Evolutionary conservation across 2,113 vertebrate species (phyloP).

Genomic region (Pseudonaja textilis): DNA sequence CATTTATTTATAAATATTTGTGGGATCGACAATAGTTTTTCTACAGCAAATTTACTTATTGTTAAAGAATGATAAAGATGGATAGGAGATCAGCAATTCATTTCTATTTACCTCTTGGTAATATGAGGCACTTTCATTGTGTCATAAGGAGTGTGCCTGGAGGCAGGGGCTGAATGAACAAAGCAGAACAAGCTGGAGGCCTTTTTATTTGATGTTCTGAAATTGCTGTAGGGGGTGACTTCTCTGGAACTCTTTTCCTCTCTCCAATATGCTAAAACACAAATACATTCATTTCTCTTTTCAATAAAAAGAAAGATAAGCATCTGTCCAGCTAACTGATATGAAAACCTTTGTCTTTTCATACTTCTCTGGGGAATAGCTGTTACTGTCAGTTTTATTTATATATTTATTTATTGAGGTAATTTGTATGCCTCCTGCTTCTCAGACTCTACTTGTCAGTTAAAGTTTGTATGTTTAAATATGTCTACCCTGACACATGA

Average conservation of each 20-base stretch:
- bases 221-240: conserved; percentile 70
- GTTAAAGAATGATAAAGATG: neutral
- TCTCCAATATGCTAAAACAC: conserved; percentile 36
- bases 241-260: conserved; percentile 60
- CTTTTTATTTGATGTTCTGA: conserved; percentile 73
- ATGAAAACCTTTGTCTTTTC: rapidly evolving
- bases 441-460: neutral
- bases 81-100: conserved; percentile 41
- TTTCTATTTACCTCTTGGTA: conserved; percentile 42
- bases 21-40: conserved; percentile 23
- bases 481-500: neutral
- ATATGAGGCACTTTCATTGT: conserved; percentile 52
- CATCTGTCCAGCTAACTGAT: neutral
- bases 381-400: conserved; percentile 17
- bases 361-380: neutral
- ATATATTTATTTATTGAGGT: conserved; percentile 5
- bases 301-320: conserved; percentile 35
- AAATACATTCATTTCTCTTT: conserved; percentile 43
- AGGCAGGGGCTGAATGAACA: conserved; percentile 56
- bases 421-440: neutral
- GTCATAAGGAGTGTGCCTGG: conserved; percentile 44
- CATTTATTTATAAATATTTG: neutral
- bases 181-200: conserved; percentile 70
- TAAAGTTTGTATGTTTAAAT: neutral
- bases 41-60: conserved; percentile 24